Percentiles rank a stretch among this genome's conserved stretches.
Evolutionary conservation across 1,140 invertebrate genomes (phyloP).

Genomic region (Trichonephila inaurata): DNA sequence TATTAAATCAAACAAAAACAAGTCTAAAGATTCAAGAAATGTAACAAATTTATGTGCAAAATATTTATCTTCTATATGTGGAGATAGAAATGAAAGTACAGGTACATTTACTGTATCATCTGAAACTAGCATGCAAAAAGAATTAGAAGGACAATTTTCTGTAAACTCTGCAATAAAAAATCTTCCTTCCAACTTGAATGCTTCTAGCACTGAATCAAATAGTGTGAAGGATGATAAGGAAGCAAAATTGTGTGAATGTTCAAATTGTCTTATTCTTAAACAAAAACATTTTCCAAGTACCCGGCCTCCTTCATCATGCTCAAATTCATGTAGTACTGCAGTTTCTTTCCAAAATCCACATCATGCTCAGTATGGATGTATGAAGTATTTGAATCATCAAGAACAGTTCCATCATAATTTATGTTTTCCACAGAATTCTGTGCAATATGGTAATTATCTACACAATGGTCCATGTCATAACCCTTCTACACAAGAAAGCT

Average conservation of each 20-base stretch:
- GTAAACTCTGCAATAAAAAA: background rate
- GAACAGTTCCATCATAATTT: background rate
- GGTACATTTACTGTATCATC: slow-evolving; percentile 17
- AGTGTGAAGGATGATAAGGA: background rate
- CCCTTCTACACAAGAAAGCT: background rate
- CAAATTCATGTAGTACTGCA: background rate
- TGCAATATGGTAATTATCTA: background rate
- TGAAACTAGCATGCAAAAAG: background rate
- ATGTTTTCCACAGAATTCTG: background rate
- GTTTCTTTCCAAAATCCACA: background rate
- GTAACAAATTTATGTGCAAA: background rate
- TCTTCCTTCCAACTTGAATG: background rate
- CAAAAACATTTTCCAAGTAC: background rate
- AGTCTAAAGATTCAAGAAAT: background rate
- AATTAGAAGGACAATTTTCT: background rate
- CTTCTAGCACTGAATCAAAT: background rate
- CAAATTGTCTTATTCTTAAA: background rate
- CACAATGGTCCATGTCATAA: background rate
- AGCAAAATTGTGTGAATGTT: background rate
- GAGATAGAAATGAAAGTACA: background rate
- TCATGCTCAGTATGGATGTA: background rate
- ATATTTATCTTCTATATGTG: background rate
- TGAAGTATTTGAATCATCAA: background rate
- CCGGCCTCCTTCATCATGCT: slow-evolving; percentile 36
- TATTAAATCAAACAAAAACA: background rate